phyloP scores from a whole-genome alignment of 2,113 vertebrate species.

The Rhinopomastus cyanomelas region DNA sequence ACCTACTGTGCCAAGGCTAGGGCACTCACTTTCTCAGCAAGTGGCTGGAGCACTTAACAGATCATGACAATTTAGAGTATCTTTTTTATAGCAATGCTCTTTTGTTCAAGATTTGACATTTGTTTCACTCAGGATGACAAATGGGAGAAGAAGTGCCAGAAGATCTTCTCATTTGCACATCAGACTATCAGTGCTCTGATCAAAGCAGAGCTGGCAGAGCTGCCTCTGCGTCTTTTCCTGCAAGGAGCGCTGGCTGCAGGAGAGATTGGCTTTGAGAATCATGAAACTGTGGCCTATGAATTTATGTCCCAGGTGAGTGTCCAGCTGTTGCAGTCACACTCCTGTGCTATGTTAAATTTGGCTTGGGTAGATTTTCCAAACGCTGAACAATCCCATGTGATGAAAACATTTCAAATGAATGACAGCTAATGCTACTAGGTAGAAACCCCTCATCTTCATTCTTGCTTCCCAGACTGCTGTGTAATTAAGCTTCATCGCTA shows the following conservation, averaged over 20 bases:
- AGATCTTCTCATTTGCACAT: conserved; percentile 98
- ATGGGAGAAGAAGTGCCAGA: conserved; percentile 99
- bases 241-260: conserved; percentile 96
- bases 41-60: neutral
- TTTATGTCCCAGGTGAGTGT: conserved; percentile 96
- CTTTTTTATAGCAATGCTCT: neutral
- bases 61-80: neutral
- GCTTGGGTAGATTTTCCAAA: neutral
- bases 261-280: conserved; percentile 97
- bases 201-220: conserved; percentile 94
- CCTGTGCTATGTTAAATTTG: neutral
- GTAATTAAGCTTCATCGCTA: conserved; percentile 1
- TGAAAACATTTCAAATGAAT: neutral
- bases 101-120: neutral
- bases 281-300: conserved; percentile 97
- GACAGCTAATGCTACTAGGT: neutral
- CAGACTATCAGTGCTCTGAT: conserved; percentile 98
- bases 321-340: neutral
- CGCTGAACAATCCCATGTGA: neutral
- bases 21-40: neutral
- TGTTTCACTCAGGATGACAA: conserved; percentile 88
- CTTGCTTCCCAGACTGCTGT: conserved; percentile 36
- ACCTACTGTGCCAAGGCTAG: neutral
- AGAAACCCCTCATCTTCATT: conserved; percentile 13
- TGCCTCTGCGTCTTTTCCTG: conserved; percentile 94